These are phyloP conservation scores for Ryuthela nishihirai DNA, from an alignment of 2,888 invertebrate genomes.

Conservation along the genomic window DNA sequence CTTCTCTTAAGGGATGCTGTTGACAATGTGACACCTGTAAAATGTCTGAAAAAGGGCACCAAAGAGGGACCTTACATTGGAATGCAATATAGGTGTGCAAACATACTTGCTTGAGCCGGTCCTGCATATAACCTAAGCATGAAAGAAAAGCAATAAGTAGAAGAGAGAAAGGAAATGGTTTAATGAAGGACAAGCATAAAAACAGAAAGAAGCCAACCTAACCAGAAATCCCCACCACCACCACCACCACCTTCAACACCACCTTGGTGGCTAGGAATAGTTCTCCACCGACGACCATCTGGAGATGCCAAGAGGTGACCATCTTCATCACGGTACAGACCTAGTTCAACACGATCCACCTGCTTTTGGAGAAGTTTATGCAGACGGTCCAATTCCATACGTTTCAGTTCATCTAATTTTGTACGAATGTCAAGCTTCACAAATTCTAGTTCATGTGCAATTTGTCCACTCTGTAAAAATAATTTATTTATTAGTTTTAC, in stretches of 20 bases:
- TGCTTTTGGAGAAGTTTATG: conserved; percentile 65
- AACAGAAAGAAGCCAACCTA: conserved; percentile 24
- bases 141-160: no score
- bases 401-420: conserved; percentile 85
- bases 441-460: conserved; percentile 83
- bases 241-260: conserved; percentile 34
- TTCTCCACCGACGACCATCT: conserved; percentile 36
- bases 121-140: no score
- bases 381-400: conserved; percentile 78
- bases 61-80: no score
- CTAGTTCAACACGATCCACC: conserved; percentile 54
- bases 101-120: no score
- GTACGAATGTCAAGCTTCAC: conserved; percentile 78
- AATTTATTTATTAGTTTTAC: neutral
- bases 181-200: conserved; percentile 5
- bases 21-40: no score
- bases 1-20: no score
- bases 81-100: no score
- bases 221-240: conserved; percentile 22
- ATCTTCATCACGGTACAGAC: conserved; percentile 38
- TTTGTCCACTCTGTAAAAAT: conserved; percentile 72
- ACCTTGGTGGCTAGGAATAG: conserved; percentile 24
- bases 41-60: no score
- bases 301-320: conserved; percentile 31
- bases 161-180: conserved; percentile 2